phyloP scores from a whole-genome alignment of 2,113 vertebrate species.

The Eclectus roratus region DNA sequence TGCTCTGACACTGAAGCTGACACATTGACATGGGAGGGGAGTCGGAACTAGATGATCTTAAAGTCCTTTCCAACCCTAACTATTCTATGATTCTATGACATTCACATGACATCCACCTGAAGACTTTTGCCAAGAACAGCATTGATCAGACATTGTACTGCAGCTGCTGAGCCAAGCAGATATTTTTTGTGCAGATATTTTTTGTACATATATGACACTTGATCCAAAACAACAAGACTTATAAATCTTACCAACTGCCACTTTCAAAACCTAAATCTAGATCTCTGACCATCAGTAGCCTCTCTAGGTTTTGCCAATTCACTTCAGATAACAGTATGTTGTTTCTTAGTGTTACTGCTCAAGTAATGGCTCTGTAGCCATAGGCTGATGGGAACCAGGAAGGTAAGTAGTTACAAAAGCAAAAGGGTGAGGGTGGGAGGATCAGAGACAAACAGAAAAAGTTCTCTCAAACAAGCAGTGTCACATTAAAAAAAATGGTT shows the following conservation, averaged over 20 bases:
- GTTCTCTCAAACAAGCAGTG: not conserved
- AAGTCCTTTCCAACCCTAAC: too few species aligned
- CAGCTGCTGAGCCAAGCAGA: not conserved
- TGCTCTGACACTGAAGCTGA: not conserved
- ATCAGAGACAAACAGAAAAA: not conserved
- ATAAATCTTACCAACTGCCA: not conserved
- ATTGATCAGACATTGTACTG: fast-evolving
- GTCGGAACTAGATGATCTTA: too few species aligned
- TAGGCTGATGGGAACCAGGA: not conserved
- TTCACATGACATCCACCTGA: not conserved
- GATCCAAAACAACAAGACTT: not conserved
- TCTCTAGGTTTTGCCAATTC: not conserved
- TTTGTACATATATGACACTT: fast-evolving
- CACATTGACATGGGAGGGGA: not conserved
- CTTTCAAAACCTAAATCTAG: not conserved
- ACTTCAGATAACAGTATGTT: not conserved
- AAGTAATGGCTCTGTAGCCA: not conserved
- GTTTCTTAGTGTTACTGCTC: not conserved
- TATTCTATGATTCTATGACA: too few species aligned
- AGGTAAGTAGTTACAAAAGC: not conserved
- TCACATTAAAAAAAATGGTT: not conserved
- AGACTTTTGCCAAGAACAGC: not conserved
- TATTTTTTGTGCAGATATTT: not conserved
- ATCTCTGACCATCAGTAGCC: not conserved
- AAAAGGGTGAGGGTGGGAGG: not conserved